Evolutionary conservation across 2,888 invertebrate species (phyloP), one percentile per base, ranked within the genome.

Genomic region (Campopleginae sp.): DNA sequence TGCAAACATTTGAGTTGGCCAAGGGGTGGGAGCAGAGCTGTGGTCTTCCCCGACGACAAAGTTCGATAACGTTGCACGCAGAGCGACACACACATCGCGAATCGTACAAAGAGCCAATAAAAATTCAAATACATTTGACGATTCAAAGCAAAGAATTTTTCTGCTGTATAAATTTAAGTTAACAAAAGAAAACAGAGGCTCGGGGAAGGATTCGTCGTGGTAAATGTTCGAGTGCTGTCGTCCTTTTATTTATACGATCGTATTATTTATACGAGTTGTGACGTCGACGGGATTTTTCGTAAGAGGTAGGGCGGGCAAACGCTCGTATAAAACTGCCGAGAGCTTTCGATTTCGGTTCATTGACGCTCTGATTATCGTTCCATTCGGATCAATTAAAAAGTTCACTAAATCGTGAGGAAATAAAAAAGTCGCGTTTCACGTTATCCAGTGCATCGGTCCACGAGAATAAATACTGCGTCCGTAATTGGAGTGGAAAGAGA

Each of bases 281-380:
- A 79, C 79, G 75, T 78, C 54, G 70, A 12, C 51, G 82, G 66
- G 76, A 82, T 80, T 85, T 84, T 82, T 81, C 38, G 42, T 48
- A 46, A 19, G 61, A 23, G 90, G 90, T 87, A 90, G 89, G 89
- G 89, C 86, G 68, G 74, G 10, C 33, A 42, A 68, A 33, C 58
- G 61, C 80, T 77, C 77, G 80, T 86, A 80, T 92, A 92, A 92
- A 91, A 91, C 88, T 85, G 89, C 88, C 85, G 88, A 76, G 89
- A 88, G 84, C 89, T 89, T 89, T 89, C 90, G 91, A 89, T 87
- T 89, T 88, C 89, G 86, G 88, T 89, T 68, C 90, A 91, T 82
- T 91, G 74, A 81, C 75, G 79, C 54, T 2, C 48, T 33, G 85
- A 82, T 80, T 48, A 80, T 79, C 75, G 82, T 82, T 48, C 54